Evolutionary conservation across 2,888 invertebrate species (phyloP), one percentile per base, ranked within the genome.

Genomic region (Athripsodes cinereus): DNA sequence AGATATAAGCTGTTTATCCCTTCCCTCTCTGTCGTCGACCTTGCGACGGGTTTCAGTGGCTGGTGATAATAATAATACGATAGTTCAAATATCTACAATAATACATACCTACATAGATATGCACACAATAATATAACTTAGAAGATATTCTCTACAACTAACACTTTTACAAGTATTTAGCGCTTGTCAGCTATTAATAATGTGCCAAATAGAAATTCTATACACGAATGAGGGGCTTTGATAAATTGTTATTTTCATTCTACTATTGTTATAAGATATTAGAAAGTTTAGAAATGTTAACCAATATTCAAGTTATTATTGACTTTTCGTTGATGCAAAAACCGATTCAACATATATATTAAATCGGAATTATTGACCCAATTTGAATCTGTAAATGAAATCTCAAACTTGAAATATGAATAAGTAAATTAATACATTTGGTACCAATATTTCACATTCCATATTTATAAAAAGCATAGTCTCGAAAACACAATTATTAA

Each of bases 1-100:
- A 8, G 26, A 26, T 26, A 10, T 26, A 6, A 26, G 26, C 10
- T n/a, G n/a, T n/a, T 31, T 31, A 31, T 31, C 11, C 11, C 31
- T 8, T 31, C 31, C 31, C 8, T 40, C 40, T 16, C 40, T 40
- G 40, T 40, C 40, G 40, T 13, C 13, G 40, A 40, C 40, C 40
- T 40, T 40, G 56, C 50, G 52, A 47, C 46, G 52, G 53, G 35
- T 57, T 40, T 40, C 16, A 13, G 40, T 40, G 3, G 40, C 13
- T 26, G 13, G 13, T 40, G 16, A 40, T 40, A 40, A 40, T 40
- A 40, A 16, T n/a, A 40, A 40, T 40, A 8, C 13, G n/a, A 40
- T 5, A 13, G 13, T 40, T n/a, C 40, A 40, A 40, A 16, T 16
- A 40, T 40, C 16, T 40, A 40, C 13, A 40, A 40, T 40, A 13